phyloP scores from a whole-genome alignment of 2,797 vertebrate species.

The Platyrinchus mystaceus region DNA sequence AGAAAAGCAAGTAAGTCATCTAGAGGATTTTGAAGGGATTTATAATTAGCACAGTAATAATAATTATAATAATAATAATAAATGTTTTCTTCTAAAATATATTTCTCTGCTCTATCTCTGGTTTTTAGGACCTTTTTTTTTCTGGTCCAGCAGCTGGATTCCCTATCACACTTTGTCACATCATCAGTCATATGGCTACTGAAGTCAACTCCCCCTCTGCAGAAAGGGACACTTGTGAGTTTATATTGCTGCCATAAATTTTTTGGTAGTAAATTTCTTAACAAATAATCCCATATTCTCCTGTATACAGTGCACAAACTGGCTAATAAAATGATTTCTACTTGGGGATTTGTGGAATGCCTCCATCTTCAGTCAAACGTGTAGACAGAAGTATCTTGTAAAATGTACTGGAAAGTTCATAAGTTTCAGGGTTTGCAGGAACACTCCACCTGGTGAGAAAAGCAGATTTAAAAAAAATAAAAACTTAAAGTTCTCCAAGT shows the following conservation, averaged over 20 bases:
- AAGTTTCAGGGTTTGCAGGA: constrained; percentile 60
- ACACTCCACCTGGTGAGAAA: constrained; percentile 66
- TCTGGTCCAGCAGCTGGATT: constrained; percentile 78
- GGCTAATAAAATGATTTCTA: constrained; percentile 76
- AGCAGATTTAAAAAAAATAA: background rate
- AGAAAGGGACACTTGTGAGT: constrained; percentile 76
- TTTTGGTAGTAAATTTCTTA: constrained; percentile 76
- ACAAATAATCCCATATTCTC: constrained; percentile 79
- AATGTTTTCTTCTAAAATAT: constrained; percentile 39
- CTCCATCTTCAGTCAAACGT: constrained; percentile 69
- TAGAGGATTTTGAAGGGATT: background rate
- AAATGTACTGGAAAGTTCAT: constrained; percentile 63
- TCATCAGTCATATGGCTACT: constrained; percentile 81
- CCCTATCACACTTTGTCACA: constrained; percentile 76
- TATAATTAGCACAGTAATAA: constrained; percentile 7
- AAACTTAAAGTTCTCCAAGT: constrained; percentile 26
- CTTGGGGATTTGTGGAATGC: constrained; percentile 75
- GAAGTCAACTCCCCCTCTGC: constrained; percentile 72
- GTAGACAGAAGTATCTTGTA: constrained; percentile 57
- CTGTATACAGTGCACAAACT: constrained; percentile 71
- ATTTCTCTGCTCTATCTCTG: constrained; percentile 65
- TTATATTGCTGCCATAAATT: constrained; percentile 84
- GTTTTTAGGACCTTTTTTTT: constrained; percentile 57
- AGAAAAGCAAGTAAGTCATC: background rate
- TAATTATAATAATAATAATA: background rate